Conservation (phyloP, 1,140 invertebrate genomes). For the Aplysia californica region DNA sequence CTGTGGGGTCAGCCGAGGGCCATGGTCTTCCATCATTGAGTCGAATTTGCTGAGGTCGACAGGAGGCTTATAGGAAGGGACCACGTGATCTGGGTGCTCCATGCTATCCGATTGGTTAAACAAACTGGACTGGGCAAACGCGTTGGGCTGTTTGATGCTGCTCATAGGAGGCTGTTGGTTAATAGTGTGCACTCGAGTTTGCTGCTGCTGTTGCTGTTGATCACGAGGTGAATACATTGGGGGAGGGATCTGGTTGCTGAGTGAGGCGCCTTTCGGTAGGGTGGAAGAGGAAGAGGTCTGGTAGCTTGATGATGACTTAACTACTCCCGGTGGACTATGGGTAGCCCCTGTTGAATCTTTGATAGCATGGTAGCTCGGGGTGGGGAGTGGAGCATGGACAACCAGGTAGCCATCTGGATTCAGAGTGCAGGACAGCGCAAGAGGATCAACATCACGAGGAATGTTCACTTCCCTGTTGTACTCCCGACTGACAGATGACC, state of each 20-base stretch:
- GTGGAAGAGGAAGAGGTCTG: slow-evolving; percentile 28
- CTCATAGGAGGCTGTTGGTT: not conserved
- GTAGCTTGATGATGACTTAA: slow-evolving; percentile 7
- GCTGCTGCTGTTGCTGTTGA: not conserved
- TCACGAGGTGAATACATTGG: slow-evolving; percentile 21
- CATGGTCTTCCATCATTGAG: not conserved
- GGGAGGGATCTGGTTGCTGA: slow-evolving; percentile 5
- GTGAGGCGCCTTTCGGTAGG: slow-evolving; percentile 31
- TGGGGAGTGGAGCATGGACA: slow-evolving; percentile 58
- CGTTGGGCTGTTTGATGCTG: not conserved
- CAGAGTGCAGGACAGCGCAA: slow-evolving; percentile 57
- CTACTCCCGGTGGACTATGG: slow-evolving; percentile 11
- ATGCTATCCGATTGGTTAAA: not conserved
- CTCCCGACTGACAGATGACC: slow-evolving; percentile 56
- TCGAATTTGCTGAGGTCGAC: slow-evolving; percentile 19
- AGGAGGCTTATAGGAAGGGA: slow-evolving; percentile 16
- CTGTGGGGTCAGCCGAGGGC: not conserved
- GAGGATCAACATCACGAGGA: slow-evolving; percentile 60
- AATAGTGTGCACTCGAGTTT: not conserved
- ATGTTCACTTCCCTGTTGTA: slow-evolving; percentile 61
- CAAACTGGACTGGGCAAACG: not conserved
- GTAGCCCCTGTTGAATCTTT: slow-evolving; percentile 35
- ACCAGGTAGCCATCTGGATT: slow-evolving; percentile 61
- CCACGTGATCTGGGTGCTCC: slow-evolving; percentile 18
- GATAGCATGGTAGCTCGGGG: slow-evolving; percentile 44